A percentile compares a stretch with the other conserved stretches of the same genome.
phyloP scores from a whole-genome alignment of 2,797 vertebrate species.

The Leuciscus waleckii region DNA sequence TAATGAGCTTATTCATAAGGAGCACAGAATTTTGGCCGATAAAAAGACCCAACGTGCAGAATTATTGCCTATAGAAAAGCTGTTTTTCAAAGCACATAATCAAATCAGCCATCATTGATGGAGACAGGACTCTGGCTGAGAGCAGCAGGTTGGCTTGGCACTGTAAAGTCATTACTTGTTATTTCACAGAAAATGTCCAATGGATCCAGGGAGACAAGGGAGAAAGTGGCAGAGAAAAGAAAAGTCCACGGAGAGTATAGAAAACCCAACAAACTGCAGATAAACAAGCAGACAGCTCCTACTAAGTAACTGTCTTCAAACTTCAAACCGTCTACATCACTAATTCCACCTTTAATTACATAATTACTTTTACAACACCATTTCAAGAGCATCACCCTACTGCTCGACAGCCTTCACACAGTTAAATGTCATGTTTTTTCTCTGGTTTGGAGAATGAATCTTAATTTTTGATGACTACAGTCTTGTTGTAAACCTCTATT shows the following conservation, averaged over 20 bases:
- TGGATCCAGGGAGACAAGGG: slow-evolving; percentile 18
- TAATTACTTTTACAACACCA: background rate
- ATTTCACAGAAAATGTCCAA: slow-evolving; percentile 37
- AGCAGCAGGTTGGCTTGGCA: slow-evolving; percentile 48
- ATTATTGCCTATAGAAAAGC: slow-evolving; percentile 41
- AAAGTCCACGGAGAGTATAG: slow-evolving; percentile 17
- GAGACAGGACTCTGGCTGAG: slow-evolving; percentile 42
- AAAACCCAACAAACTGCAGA: slow-evolving; percentile 25
- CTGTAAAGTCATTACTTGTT: slow-evolving; percentile 50
- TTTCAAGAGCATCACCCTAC: background rate
- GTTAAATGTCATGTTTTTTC: slow-evolving; percentile 10
- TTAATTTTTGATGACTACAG: slow-evolving; percentile 8
- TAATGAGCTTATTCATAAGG: background rate
- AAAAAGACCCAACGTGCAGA: background rate
- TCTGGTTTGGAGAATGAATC: slow-evolving; percentile 12
- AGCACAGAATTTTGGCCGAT: background rate
- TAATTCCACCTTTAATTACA: background rate
- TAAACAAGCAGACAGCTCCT: slow-evolving; percentile 17
- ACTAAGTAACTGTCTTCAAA: background rate
- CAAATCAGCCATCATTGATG: slow-evolving; percentile 32
- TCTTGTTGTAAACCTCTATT: slow-evolving; percentile 2
- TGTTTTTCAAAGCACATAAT: slow-evolving; percentile 34
- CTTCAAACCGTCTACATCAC: too few species aligned
- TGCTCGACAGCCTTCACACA: background rate
- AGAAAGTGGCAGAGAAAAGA: slow-evolving; percentile 13